Base-by-base conservation (phyloP, 2,797 vertebrate genomes). In the Amniataba percoides region DNA sequence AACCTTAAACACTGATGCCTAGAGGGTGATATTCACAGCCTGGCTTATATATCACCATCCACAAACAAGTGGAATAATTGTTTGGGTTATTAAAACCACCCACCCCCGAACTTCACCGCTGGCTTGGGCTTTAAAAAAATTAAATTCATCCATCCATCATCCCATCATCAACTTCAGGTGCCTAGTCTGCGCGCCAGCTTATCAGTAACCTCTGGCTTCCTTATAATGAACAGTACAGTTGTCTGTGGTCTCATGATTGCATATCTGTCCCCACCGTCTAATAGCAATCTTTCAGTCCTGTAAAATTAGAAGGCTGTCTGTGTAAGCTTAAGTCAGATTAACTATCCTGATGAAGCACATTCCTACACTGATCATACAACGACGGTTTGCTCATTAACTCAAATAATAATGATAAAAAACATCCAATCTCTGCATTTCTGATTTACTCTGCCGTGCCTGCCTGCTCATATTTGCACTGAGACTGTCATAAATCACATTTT, bases 211-310 rank as follows among this genome's bases (percentile, higher is more conserved):
- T 23, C 60, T 55, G 60, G 40, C 52, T 53, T 74, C 63, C 58
- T 58, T 60, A 71, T 71, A 53, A 72, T 68, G 65, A 78, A 80
- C 71, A 63, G 68, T 27, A 48, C 51, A 65, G 53, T 36, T 16
- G 36, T 65, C 59, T 72, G 71, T 57, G 43, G 40, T 71, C 65
- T 79, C 59, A 63, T 72, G 76, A 78, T 80, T 53, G 27, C 83
- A 31, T 0, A 52, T 87, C 90, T 84, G 75, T 91, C 89, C 40
- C 71, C 89, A 67, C 73, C n/a, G 25, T 83, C 48, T 64, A 85
- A 86, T 83, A 74, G 58, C 3, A 48, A 63, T 61, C 55, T 67
- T 62, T 85, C 61, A 80, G 70, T 70, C 46, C 70, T 60, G 16
- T 57, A 62, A 68, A 71, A 77, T 85, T 63, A 86, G 36, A 82